Evolutionary conservation across 2,888 invertebrate genomes (phyloP).

Genomic region (Caenorhabditis doughertyi): DNA sequence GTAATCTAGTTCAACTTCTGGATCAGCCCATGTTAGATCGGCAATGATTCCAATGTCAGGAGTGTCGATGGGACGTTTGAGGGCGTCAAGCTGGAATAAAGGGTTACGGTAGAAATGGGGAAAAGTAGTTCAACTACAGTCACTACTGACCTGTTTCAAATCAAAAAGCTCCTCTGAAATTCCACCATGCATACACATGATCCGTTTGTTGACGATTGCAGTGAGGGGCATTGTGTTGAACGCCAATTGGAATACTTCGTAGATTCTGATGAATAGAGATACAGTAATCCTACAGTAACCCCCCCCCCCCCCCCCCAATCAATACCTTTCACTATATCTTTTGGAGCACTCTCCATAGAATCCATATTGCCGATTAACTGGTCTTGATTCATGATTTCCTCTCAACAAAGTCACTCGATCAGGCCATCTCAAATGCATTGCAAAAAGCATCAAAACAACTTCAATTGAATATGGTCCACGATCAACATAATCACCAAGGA

Average conservation of each 20-base stretch:
- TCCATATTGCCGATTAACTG: constrained; percentile 83
- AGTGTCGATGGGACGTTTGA: constrained; percentile 86
- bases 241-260: constrained; percentile 77
- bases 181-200: constrained; percentile 89
- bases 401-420: constrained; percentile 92
- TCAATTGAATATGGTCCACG: constrained; percentile 90
- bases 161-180: constrained; percentile 76
- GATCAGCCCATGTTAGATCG: constrained; percentile 84
- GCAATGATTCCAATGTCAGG: constrained; percentile 85
- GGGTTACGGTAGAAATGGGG: neutral
- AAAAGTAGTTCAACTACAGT: neutral
- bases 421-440: constrained; percentile 87
- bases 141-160: constrained; percentile 69
- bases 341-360: constrained; percentile 86
- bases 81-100: constrained; percentile 85
- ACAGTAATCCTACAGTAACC: neutral
- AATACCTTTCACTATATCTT: constrained; percentile 91
- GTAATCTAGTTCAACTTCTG: constrained; percentile 67
- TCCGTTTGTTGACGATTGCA: constrained; percentile 92
- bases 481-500: constrained; percentile 92
- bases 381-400: constrained; percentile 98
- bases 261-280: constrained; percentile 50
- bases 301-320: constrained; percentile 82
- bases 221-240: constrained; percentile 99
- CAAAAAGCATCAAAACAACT: constrained; percentile 88